Evolutionary conservation across 1,140 invertebrate species (phyloP).

Genomic region (Drosophila pandora): DNA sequence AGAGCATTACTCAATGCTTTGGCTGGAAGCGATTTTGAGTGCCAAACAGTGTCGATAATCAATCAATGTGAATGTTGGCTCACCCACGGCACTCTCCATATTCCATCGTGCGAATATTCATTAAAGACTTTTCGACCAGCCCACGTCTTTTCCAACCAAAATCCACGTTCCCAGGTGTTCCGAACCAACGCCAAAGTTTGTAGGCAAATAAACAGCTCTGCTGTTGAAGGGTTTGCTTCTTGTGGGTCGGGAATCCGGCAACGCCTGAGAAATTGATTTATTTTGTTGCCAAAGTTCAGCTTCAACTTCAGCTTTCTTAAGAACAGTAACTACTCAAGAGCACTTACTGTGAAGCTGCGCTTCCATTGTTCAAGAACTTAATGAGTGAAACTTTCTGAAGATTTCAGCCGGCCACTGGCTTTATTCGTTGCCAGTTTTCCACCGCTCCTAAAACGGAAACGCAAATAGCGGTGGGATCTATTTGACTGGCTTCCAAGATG

Average conservation of each 20-base stretch:
- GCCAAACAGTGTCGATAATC: slow-evolving; percentile 73
- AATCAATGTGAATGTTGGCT: slow-evolving; percentile 52
- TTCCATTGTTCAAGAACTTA: slow-evolving; percentile 47
- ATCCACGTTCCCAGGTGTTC: slow-evolving; percentile 20
- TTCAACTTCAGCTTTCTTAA: slow-evolving; percentile 5
- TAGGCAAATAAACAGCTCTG: slow-evolving; percentile 52
- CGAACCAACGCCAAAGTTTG: slow-evolving; percentile 41
- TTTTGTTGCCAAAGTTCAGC: slow-evolving; percentile 50
- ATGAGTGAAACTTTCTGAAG: slow-evolving; percentile 50
- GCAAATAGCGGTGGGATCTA: slow-evolving; percentile 29
- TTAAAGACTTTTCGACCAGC: slow-evolving; percentile 23
- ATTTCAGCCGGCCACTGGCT: slow-evolving; percentile 35
- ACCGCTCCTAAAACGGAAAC: not conserved
- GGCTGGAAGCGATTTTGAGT: slow-evolving; percentile 48
- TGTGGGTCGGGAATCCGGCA: slow-evolving; percentile 7
- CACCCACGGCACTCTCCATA: slow-evolving; percentile 7
- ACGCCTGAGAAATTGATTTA: slow-evolving; percentile 48
- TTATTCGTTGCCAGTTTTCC: slow-evolving; percentile 33
- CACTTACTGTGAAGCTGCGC: slow-evolving; percentile 13
- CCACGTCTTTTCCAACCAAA: slow-evolving; percentile 2
- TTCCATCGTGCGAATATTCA: slow-evolving; percentile 28
- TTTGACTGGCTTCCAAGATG: slow-evolving; percentile 40
- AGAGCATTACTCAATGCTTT: slow-evolving; percentile 56
- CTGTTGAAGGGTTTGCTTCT: slow-evolving; percentile 38
- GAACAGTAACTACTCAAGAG: slow-evolving; percentile 27